phyloP scores from a whole-genome alignment of 2,113 vertebrate genomes.

The Brienomyrus longianalis region DNA sequence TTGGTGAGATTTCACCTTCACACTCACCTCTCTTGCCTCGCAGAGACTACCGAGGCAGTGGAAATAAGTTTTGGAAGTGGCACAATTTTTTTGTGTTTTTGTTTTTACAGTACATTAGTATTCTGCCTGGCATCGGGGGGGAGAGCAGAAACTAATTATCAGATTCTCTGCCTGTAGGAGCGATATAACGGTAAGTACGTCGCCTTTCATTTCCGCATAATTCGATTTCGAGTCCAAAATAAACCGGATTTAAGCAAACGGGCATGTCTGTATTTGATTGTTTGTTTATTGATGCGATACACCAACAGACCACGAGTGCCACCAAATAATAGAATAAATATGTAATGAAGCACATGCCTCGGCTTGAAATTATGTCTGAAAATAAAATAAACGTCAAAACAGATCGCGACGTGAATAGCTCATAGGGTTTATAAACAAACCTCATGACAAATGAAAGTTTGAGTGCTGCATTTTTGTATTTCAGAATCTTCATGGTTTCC shows the following conservation, averaged over 20 bases:
- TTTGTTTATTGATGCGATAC: not conserved
- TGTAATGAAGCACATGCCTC: not conserved
- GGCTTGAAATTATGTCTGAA: not conserved
- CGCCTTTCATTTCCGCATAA: not conserved
- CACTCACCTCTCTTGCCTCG: not conserved
- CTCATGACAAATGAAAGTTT: not conserved
- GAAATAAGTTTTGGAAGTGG: not conserved
- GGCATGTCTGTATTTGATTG: constrained; percentile 2
- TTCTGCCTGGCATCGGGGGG: not conserved
- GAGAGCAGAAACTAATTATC: not conserved
- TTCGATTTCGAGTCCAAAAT: not conserved
- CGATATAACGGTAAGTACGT: not conserved
- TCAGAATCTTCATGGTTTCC: not conserved
- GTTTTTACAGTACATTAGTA: not conserved
- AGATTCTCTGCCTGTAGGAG: constrained; percentile 2
- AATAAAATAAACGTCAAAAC: not conserved
- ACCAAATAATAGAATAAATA: not conserved
- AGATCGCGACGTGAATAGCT: not conserved
- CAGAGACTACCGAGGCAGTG: not conserved
- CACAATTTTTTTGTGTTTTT: not conserved
- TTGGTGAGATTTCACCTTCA: not conserved
- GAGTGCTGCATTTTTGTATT: not conserved
- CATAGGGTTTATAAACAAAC: not conserved
- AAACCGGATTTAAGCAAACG: not conserved
- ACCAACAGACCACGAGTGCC: not conserved